Evolutionary conservation across 2,797 vertebrate genomes (phyloP).

Genomic region (Lepidocolaptes lacrymiger): DNA sequence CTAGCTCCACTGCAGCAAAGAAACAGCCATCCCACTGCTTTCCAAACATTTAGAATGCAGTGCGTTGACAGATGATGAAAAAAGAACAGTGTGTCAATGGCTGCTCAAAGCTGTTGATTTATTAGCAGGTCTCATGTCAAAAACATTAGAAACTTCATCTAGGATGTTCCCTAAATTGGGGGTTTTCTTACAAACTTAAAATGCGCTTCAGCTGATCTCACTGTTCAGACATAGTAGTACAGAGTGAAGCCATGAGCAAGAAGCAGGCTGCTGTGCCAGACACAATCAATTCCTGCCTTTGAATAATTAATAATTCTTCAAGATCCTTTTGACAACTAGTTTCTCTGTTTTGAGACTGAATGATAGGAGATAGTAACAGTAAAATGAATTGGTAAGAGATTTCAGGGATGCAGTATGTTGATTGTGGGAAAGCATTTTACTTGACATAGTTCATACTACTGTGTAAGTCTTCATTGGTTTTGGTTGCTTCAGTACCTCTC

Average conservation of each 20-base stretch:
- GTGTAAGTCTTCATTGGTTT: accelerated
- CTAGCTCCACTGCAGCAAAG: not conserved
- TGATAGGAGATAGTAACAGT: not conserved
- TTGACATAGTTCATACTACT: not conserved
- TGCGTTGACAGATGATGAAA: not conserved
- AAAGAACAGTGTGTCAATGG: not conserved
- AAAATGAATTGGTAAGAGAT: not conserved
- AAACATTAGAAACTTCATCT: not conserved
- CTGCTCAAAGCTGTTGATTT: not conserved
- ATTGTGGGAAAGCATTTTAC: not conserved
- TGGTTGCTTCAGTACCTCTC: not conserved
- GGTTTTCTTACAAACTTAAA: not conserved
- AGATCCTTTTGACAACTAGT: not conserved
- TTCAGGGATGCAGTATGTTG: not conserved
- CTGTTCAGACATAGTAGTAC: accelerated
- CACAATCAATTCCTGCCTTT: not conserved
- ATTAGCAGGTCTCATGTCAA: not conserved
- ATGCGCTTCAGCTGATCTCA: not conserved
- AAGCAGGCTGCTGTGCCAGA: not conserved
- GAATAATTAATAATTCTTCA: not conserved
- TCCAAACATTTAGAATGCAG: not conserved
- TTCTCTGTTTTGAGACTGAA: not conserved
- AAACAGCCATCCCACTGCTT: accelerated
- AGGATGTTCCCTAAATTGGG: not conserved
- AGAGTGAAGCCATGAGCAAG: not conserved